Base-by-base conservation (phyloP, 1,140 invertebrate species). In the Lucilia cuprina region DNA sequence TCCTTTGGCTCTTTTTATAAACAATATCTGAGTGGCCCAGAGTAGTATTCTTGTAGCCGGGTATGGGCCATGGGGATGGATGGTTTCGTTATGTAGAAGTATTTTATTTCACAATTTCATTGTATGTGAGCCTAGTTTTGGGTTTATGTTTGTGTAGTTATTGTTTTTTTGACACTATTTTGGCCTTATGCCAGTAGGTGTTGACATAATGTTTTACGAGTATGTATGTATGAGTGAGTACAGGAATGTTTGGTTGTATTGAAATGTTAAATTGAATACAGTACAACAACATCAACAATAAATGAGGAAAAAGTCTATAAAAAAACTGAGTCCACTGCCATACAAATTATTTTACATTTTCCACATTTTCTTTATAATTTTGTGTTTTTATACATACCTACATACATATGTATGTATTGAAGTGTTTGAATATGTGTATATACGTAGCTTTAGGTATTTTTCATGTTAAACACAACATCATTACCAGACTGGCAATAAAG, bases 131-230 rank as follows among this genome's bases (percentile, higher is more conserved):
- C 12, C 65, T 70, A 19, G n/a, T 21, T 70, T 21, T 30, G 25
- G 25, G 25, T 30, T 30, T 30, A 30, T 30, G 25, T 30, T 30
- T 70, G 14, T 60, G 55, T n/a, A n/a, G 55, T 60, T 60, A 17
- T 60, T 60, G 14, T 60, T 9, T 70, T 70, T 70, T 70, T 70
- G 19, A 70, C 65, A 70, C 19, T 70, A 70, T 70, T 70, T 70
- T 70, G 65, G 65, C 65, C 65, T 70, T 70, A 70, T 70, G 65
- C 65, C 65, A 70, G 65, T 70, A 70, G 65, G 65, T 70, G 65
- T 70, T 70, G 65, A 70, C 65, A 70, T 70, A 70, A 70, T 70
- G 65, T 70, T 70, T 70, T 70, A 21, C n/a, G n/a, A 21, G 19
- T 21, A 5, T 70, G 10, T 70, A 19, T 19, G 60, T 70, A 21